Evolutionary conservation across 2,797 vertebrate species (phyloP), one percentile per base, ranked within the genome.

Genomic region (Hyperoplus lanceolatus): DNA sequence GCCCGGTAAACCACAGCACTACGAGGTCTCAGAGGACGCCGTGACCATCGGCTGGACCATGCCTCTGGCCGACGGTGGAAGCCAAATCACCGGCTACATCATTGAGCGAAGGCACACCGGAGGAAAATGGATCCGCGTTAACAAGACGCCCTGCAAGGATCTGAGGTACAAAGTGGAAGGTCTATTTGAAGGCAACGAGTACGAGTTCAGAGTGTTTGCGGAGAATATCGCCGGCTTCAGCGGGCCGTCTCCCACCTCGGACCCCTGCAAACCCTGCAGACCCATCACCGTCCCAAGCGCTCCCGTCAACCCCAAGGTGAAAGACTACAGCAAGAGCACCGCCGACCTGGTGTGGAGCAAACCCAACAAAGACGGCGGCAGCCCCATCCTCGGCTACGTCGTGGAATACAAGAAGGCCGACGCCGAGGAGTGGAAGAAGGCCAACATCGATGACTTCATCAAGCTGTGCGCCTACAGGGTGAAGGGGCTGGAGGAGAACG

Each of bases 151-250:
- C 18, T 95, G 97, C 83, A 95, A 94, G 70, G 98, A 99, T 84
- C 94, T 99, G 79, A 96, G 95, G 84, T 97, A 96, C 89, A 96
- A 95, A 94, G 97, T 98, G 67, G 94, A 96, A 18, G 98, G 98
- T 75, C 96, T 99, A 70, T 99, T 97, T 93, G 98, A 99, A 80
- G 97, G 98, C 81, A 99, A 96, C 51, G 96, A 96, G 8, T 99
- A 99, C n/a, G 98, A 99, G 90, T 99, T 99, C 92, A 97, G 98
- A 94, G 96, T 98, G 75, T 98, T 99, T 94, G 98, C 98, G 75
- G 98, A 99, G 95, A 99, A 99, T 79, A 96, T 96, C 68, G 97
- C 97, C 62, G 98, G 98, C 66, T 95, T 96, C 90, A 99, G 98
- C 79, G 97, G 97, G 66, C 98, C 98, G 41, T 99, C 98, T 74